These are phyloP conservation scores for Petrocephalus sullivani DNA, from an alignment of 2,797 vertebrate species.

Conservation along the genomic window DNA sequence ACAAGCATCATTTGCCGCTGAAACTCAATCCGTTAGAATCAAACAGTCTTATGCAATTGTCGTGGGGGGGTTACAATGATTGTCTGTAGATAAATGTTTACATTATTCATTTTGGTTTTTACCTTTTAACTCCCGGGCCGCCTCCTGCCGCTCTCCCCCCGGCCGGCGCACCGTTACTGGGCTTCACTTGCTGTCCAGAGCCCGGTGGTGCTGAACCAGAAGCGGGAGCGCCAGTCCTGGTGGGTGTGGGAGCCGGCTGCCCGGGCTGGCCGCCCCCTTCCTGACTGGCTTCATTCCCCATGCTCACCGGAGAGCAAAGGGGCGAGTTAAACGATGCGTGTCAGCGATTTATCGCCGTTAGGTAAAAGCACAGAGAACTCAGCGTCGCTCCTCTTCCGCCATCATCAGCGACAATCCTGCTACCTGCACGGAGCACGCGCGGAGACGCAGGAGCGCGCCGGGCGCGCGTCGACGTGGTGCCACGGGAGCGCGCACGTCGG, in stretches of 20 bases:
- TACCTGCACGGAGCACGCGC: conserved; percentile 33
- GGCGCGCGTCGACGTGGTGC: conserved; percentile 23
- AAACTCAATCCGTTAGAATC: neutral
- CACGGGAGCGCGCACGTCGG: neutral
- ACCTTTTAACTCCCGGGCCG: conserved; percentile 63
- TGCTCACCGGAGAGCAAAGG: conserved; percentile 37
- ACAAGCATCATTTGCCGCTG: neutral
- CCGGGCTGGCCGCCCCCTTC: conserved; percentile 63
- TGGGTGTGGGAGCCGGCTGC: conserved; percentile 58
- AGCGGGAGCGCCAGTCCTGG: conserved; percentile 54
- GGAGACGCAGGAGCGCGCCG: conserved; percentile 8
- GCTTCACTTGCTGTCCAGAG: conserved; percentile 63
- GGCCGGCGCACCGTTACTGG: conserved; percentile 66
- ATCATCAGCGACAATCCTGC: conserved; percentile 40
- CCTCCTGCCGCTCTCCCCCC: conserved; percentile 43
- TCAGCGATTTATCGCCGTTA: conserved; percentile 12
- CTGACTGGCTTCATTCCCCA: conserved; percentile 76
- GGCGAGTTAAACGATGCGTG: conserved; percentile 15
- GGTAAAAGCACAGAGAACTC: conserved; percentile 34
- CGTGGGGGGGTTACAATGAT: neutral
- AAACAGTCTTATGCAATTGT: neutral
- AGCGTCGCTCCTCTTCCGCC: conserved; percentile 50
- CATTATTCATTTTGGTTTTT: conserved; percentile 22
- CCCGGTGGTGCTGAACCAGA: conserved; percentile 51
- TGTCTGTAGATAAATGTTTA: neutral